Evolutionary conservation across 2,888 invertebrate genomes (phyloP).

Genomic region (Trilocha varians): DNA sequence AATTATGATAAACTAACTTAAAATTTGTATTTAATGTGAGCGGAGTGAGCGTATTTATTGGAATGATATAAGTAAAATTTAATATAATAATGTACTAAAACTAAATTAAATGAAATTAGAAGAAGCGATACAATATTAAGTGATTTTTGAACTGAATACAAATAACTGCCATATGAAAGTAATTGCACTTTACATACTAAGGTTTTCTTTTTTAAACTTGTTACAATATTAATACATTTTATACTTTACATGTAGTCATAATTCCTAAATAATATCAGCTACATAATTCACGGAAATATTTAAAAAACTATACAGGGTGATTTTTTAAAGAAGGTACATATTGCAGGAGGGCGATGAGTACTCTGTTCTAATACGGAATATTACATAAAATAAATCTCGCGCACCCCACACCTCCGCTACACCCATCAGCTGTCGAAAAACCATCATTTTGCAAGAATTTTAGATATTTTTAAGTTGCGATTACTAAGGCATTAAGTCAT

Average conservation of each 20-base stretch:
- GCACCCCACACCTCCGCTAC: too few species aligned
- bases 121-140: neutral
- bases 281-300: too few species aligned
- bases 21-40: neutral
- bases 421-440: too few species aligned
- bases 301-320: too few species aligned
- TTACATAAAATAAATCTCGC: too few species aligned
- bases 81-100: neutral
- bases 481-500: too few species aligned
- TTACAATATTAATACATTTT: neutral
- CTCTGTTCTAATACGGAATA: too few species aligned
- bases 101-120: neutral
- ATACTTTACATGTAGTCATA: neutral
- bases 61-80: neutral
- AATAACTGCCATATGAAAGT: neutral
- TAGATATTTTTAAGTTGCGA: too few species aligned
- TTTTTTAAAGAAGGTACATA: too few species aligned
- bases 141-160: neutral
- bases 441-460: too few species aligned
- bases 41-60: slow-evolving; percentile 5
- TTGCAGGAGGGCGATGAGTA: too few species aligned
- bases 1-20: neutral
- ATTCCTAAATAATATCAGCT: too few species aligned
- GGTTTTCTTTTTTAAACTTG: neutral
- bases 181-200: neutral